Percentiles rank a stretch among this genome's conserved stretches.
phyloP scores from a whole-genome alignment of 2,888 invertebrate species.

The Callimorpha dominula region DNA sequence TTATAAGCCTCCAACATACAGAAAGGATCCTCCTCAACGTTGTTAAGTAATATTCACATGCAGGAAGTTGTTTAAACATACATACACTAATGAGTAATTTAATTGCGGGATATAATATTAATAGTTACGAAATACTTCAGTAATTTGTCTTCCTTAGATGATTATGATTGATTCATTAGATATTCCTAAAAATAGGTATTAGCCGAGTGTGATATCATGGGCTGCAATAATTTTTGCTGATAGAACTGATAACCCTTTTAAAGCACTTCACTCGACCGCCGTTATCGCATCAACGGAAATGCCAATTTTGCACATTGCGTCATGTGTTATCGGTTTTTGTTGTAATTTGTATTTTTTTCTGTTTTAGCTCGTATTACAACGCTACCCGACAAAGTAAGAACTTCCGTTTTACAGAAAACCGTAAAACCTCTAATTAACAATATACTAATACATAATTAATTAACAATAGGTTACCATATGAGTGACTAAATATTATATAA shows the following conservation, averaged over 20 bases:
- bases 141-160: not conserved
- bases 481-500: too few relatives aligned
- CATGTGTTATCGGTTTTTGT: constrained; percentile 28
- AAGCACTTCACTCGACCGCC: constrained; percentile 34
- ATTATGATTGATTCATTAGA: too few relatives aligned
- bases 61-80: not conserved
- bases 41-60: not conserved
- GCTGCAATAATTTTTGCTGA: constrained; percentile 44
- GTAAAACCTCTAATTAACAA: too few relatives aligned
- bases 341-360: not conserved
- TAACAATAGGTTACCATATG: too few relatives aligned
- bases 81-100: not conserved
- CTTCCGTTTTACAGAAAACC: not conserved
- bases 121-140: not conserved
- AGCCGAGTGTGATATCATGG: constrained; percentile 32
- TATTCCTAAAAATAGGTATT: not conserved
- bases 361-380: not conserved
- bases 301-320: constrained; percentile 12
- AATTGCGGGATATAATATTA: not conserved
- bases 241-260: constrained; percentile 47
- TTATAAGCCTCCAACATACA: not conserved
- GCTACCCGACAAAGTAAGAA: not conserved
- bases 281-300: constrained; percentile 35
- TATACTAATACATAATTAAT: too few relatives aligned
- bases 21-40: too few relatives aligned